Evolutionary conservation across 1,140 invertebrate genomes (phyloP).

Genomic region (Pseudomyrmex gracilis): DNA sequence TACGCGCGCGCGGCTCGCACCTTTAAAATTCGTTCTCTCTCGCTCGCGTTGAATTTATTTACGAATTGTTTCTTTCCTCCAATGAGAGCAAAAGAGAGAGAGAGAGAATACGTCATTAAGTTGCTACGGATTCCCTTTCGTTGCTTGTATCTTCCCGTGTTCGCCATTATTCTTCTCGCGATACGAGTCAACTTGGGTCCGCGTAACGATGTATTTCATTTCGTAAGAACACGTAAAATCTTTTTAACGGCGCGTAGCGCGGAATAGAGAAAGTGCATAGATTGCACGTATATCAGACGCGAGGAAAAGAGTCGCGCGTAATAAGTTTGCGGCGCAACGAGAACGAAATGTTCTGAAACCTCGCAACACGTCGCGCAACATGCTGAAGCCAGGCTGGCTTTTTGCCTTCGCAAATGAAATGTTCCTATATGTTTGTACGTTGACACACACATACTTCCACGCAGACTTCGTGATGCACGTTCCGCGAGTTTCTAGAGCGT

Average conservation of each 20-base stretch:
- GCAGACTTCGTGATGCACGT: not conserved
- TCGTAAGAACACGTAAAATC: not conserved
- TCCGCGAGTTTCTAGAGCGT: slow-evolving; percentile 3
- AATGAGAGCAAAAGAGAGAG: no score
- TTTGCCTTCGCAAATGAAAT: not conserved
- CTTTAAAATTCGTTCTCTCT: slow-evolving; percentile 1
- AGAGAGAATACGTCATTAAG: not conserved
- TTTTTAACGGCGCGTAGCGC: not conserved
- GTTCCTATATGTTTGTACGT: slow-evolving; percentile 1
- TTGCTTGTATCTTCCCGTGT: slow-evolving; percentile 18
- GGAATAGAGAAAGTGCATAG: not conserved
- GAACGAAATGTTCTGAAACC: slow-evolving; percentile 23
- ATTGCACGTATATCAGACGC: not conserved
- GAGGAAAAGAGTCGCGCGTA: not conserved
- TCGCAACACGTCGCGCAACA: not conserved
- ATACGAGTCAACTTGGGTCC: not conserved
- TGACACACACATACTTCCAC: not conserved
- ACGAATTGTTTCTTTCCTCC: slow-evolving; percentile 14
- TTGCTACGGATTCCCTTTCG: not conserved
- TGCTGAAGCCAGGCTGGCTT: not conserved
- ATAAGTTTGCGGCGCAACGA: not conserved
- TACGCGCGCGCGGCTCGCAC: not conserved
- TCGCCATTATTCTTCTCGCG: not conserved
- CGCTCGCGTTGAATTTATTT: not conserved
- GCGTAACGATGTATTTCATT: slow-evolving; percentile 25